Evolutionary conservation across 2,797 vertebrate species (phyloP), one percentile per base, ranked within the genome.

Genomic region (Pseudopleuronectes americanus): DNA sequence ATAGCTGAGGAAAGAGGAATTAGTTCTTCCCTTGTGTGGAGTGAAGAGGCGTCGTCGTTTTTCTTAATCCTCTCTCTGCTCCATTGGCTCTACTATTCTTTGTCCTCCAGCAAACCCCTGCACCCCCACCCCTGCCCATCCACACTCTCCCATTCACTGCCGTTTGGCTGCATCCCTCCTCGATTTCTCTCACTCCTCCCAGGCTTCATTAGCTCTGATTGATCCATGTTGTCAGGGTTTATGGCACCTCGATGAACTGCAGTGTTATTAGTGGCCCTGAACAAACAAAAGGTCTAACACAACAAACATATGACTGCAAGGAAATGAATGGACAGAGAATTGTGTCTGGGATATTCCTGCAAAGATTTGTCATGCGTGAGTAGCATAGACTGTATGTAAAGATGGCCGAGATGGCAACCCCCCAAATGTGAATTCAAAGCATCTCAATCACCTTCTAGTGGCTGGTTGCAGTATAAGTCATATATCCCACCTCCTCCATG

Each of bases 121-220:
- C 31, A 33, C 2, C 22, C 22, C 4, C 17, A n/a, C 16, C 4
- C 17, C 28, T 4, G 16, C 38, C 13, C 51, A 14, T 4, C 33
- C 33, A 16, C 19, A 31, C 53, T 12, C 59, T 57, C 54, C 53
- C 31, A 64, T 52, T 60, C 56, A 51, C 53, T 28, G 45, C 22
- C 17, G 51, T 68, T 60, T 53, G 45, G 56, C 64, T 63, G 64
- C 43, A 31, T 75, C 58, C 66, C 57, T 71, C 68, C 48, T 73
- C 10, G 6, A 59, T 64, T 78, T 64, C 53, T 71, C 78, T 76
- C 80, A 76, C 76, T 80, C 73, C 76, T 87, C 73, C 73, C n/a
- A 69, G 82, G 79, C 74, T 87, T 89, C 88, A 88, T 91, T 91
- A 87, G 84, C 67, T 77, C 70, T 89, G 90, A 93, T 81, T 92